Percentiles rank a stretch among this genome's conserved stretches.
Evolutionary conservation across 30 jellyfish, hydroid and myxozoan genomes (phyloP).

Genomic region (Clytia hemisphaerica): DNA sequence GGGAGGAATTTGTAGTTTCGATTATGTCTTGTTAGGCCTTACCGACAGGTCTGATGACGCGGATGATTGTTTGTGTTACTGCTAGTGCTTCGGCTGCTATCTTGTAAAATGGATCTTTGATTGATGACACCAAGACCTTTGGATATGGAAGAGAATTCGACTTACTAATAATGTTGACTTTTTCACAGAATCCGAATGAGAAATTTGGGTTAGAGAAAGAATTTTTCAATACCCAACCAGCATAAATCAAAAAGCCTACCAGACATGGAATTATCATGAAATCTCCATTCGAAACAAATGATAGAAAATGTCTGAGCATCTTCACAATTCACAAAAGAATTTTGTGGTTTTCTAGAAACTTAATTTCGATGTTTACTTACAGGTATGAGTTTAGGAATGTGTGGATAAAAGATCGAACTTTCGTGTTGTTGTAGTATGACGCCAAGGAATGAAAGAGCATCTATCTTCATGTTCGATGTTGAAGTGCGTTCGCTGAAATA

Average conservation of each 20-base stretch:
- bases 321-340: background rate
- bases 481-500: constrained; percentile 67
- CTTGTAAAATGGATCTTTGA: constrained; percentile 80
- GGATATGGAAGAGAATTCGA: background rate
- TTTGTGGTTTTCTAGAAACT: background rate
- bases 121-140: constrained; percentile 71
- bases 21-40: background rate
- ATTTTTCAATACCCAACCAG: background rate
- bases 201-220: background rate
- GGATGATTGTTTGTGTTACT: constrained; percentile 72
- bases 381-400: constrained; percentile 58
- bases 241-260: too few species aligned
- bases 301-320: background rate
- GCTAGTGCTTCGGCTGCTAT: constrained; percentile 81
- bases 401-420: constrained; percentile 61
- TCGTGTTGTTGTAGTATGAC: constrained; percentile 70
- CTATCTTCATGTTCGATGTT: constrained; percentile 85
- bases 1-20: background rate
- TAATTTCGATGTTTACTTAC: constrained; percentile 27
- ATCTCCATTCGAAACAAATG: background rate
- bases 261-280: too few species aligned
- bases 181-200: background rate
- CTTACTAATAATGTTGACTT: background rate
- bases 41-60: constrained; percentile 74
- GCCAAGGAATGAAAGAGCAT: constrained; percentile 76